Base-by-base conservation (phyloP, 2,888 invertebrate species). In the Antitype chi region DNA sequence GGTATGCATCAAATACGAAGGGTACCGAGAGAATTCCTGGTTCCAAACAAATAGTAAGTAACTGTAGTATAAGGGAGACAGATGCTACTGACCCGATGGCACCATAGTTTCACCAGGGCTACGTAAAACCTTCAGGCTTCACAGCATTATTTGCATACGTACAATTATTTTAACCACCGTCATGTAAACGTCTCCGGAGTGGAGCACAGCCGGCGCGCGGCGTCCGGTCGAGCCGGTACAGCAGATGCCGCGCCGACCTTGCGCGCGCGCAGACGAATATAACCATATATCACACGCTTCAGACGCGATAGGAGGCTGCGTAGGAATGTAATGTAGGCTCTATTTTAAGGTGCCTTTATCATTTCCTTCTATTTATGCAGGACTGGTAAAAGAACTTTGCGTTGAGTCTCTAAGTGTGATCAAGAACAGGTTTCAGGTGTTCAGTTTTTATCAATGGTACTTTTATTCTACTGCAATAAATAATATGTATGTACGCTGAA, bases 211-310 rank as follows among this genome's bases (percentile, higher is more conserved):
- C 89, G 90, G 84, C 92, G 92, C 91, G 93, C 92, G 91, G 92
- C 92, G 92, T 92, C 93, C 92, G 91, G 92, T 92, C 89, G 86
- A 86, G 90, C 92, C 91, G 90, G 92, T 91, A 91, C 88, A 85
- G 91, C 94, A 94, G 92, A 94, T 94, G 94, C 89, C 82, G 76
- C 82, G 85, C 63, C 87, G 92, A 85, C 91, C 91, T 91, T 91
- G 91, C 74, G 74, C 82, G 38, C 80, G 70, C 87, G 81, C 82
- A 84, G 69, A 74, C 76, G 70, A 70, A 55, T 73, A 76, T 68
- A 80, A 74, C 82, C 88, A 87, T 87, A 87, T 88, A 87, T 78
- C 87, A 87, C 87, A 70, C 63, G 70, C 57, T 59, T 38, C 71
- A 85, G 82, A 71, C 60, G 63, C 77, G 84, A 84, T 78, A 84